A percentile compares a stretch with the other conserved stretches of the same genome.
Evolutionary conservation across 2,888 invertebrate species (phyloP).

Genomic region (Melanotus villosus): DNA sequence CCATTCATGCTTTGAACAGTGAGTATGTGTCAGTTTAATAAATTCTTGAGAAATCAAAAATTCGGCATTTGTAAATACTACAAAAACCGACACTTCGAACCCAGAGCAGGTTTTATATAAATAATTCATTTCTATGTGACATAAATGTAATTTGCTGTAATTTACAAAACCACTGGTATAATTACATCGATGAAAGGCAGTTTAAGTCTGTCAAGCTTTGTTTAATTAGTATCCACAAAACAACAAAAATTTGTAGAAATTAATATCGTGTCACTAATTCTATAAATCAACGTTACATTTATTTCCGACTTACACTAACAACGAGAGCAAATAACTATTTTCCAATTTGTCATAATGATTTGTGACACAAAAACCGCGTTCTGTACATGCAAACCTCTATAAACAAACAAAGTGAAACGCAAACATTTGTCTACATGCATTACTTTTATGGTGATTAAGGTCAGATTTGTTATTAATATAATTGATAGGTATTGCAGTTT

Average conservation of each 20-base stretch:
- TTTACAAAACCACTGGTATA: too few relatives aligned
- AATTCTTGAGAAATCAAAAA: too few relatives aligned
- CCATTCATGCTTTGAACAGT: too few relatives aligned
- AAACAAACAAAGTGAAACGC: constrained; percentile 3
- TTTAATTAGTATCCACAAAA: neutral
- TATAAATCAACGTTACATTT: constrained; percentile 9
- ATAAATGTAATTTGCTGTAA: too few relatives aligned
- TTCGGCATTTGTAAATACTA: too few relatives aligned
- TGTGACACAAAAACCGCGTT: neutral
- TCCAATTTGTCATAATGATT: constrained; percentile 20
- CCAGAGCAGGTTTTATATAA: too few relatives aligned
- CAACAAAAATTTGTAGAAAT: neutral
- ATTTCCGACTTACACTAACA: neutral
- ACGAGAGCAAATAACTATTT: neutral
- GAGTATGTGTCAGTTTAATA: too few relatives aligned
- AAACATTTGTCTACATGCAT: neutral
- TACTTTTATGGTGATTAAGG: neutral
- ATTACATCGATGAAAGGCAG: too few relatives aligned
- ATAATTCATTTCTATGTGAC: too few relatives aligned
- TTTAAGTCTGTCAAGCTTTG: neutral
- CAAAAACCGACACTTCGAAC: too few relatives aligned
- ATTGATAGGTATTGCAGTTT: neutral
- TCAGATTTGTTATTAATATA: neutral
- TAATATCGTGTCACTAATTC: neutral
- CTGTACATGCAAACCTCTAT: neutral